A percentile compares a stretch with the other conserved stretches of the same genome.
Conservation (phyloP, 2,797 vertebrate genomes). For the Phataginus tricuspis region DNA sequence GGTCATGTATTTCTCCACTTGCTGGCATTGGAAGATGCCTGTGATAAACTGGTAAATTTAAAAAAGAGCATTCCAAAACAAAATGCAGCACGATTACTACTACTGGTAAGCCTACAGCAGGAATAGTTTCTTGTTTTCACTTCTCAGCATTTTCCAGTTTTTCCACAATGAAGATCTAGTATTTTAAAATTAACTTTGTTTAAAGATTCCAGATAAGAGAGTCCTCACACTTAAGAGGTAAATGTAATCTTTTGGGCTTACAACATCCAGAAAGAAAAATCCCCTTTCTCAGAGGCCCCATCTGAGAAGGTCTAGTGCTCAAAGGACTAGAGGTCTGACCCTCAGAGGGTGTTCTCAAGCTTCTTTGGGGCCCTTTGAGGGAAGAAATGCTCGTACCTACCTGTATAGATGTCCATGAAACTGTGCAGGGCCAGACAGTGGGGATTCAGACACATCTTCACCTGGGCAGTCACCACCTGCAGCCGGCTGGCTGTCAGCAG, state of each 20-base stretch:
- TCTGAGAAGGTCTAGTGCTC: background rate
- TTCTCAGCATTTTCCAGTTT: background rate
- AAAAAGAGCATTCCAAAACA: background rate
- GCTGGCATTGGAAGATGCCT: background rate
- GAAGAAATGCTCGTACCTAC: conserved; percentile 83
- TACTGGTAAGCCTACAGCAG: no score
- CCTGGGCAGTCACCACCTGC: conserved; percentile 93
- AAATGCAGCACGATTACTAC: background rate
- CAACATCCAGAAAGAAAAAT: background rate
- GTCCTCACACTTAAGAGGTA: background rate
- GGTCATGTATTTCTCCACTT: background rate
- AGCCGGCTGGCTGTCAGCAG: conserved; percentile 93
- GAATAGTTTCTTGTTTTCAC: background rate
- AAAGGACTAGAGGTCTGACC: background rate
- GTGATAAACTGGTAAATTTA: background rate
- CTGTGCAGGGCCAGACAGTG: conserved; percentile 97
- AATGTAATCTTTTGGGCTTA: background rate
- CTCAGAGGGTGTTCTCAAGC: background rate
- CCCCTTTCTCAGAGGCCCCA: background rate
- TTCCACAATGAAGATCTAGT: background rate
- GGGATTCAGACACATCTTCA: conserved; percentile 94
- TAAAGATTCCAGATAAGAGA: background rate
- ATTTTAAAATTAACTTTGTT: background rate
- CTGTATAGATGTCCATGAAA: conserved; percentile 96
- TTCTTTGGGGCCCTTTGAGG: background rate